Base-by-base conservation (phyloP, 2,113 vertebrate genomes). In the Sminthopsis crassicaudata region DNA sequence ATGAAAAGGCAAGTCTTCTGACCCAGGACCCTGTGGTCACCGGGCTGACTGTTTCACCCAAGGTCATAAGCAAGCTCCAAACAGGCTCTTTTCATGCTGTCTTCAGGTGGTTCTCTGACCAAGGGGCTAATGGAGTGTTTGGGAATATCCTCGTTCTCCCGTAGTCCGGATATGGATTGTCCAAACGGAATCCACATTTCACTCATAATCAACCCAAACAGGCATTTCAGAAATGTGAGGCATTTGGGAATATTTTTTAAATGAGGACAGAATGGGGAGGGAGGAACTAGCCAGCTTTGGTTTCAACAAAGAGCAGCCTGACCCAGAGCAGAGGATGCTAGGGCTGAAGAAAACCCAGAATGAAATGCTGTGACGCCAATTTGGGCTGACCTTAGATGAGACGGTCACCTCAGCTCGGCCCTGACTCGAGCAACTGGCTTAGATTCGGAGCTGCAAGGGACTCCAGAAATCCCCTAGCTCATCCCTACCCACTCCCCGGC, bases 181-280 rank as follows among this genome's bases (percentile, higher is more conserved):
- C 92, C 23, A 76, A 30, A 88, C 36, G 36, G 16, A 95, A 52
- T 91, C 26, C 91, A 25, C 0, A 2, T 92, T 93, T 94, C 1
- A 7, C 19, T 89, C 46, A 54, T 5, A 24, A 53, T 93, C 90
- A 92, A 90, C 50, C 95, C 93, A 92, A 84, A 88, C 0, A 90
- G 60, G 90, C 52, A 92, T 94, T 92, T 93, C 91, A 25, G 46
- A 95, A 94, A 91, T 36, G 30, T 26, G 90, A 95, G 84, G 27
- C 30, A 76, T 90, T 92, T 94, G 36, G 90, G 94, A 95, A 92
- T 9, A 94, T 23, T 91, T 76, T 84, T 19, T 55, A 46, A 92
- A 90, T 11, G 46, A 91, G 53, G 36, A 67, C 55, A 46, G 23
- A 91, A 51, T 90, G 91, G 57, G 11, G 57, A 8, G 89, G 46